Evolutionary conservation across 2,888 invertebrate genomes (phyloP), one percentile per base, ranked within the genome.

Genomic region (Heliconius sara): DNA sequence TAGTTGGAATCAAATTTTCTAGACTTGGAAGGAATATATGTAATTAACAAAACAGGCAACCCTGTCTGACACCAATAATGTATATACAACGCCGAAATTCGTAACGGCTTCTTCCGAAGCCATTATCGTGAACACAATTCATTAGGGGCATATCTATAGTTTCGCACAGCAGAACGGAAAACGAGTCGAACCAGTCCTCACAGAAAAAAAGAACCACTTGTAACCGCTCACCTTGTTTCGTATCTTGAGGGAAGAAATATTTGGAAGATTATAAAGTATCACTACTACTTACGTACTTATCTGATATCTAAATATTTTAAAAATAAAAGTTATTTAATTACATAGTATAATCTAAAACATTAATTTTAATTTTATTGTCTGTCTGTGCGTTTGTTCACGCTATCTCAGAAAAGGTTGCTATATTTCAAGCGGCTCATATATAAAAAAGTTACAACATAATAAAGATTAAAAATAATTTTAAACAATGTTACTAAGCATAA

Each of bases 61-160:
- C 80, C 77, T 80, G 80, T 27, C 10, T 80, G 81, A 81, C 82
- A 81, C 65, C 77, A 75, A 76, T 67, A 67, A 39, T 52, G 19
- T 2, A 52, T 6, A 52, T 81, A 57, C 57, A 67, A 52, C 66
- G 81, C 79, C 82, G 77, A 81, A 82, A 82, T 34, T 66, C 57
- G 57, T 82, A 82, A 82, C 82, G 80, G 82, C 79, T 71, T 75
- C 52, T 74, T 78, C 52, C 60, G 63, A 63, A 77, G 67, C 34
- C 65, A 80, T 68, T 80, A 76, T 76, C 67, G 71, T 71, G 67
- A 78, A 75, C 72, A 75, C 71, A 80, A 73, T 71, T 77, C 39
- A 79, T 77, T 79, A 39, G 47, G 47, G 27, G 77, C 77, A 77
- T 39, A 71, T 79, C 75, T 79, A 79, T 77, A 77, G 77, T 60